These are phyloP conservation scores for Rhagoletis pomonella DNA, from an alignment of 1,140 invertebrate species.

Conservation along the genomic window DNA sequence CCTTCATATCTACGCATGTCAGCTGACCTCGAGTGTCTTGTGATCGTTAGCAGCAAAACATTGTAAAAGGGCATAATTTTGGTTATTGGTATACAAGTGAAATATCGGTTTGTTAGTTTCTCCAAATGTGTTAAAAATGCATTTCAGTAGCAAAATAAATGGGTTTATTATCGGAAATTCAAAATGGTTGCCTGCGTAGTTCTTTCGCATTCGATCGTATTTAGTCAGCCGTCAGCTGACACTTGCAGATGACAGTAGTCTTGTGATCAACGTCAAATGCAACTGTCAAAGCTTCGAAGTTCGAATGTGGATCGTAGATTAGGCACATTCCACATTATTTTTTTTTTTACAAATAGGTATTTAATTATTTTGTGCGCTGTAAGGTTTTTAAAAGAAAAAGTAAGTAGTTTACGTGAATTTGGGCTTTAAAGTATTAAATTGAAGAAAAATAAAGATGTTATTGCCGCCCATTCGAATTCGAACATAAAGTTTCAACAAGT, in stretches of 20 bases:
- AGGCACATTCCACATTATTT: neutral
- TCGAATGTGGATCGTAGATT: neutral
- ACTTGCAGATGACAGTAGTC: constrained; percentile 42
- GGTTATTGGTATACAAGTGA: too few species aligned
- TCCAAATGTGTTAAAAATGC: neutral
- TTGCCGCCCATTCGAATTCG: neutral
- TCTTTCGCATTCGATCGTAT: neutral
- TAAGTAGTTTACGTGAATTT: neutral
- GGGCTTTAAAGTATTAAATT: neutral
- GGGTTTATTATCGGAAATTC: neutral
- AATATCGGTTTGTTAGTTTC: neutral
- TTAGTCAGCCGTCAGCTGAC: constrained; percentile 45
- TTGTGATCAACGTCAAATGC: constrained; percentile 53
- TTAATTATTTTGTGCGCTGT: neutral
- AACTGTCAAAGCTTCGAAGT: constrained; percentile 50
- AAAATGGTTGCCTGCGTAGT: constrained; percentile 49
- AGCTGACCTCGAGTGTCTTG: constrained; percentile 39
- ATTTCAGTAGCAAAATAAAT: neutral
- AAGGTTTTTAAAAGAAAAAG: neutral
- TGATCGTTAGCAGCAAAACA: neutral
- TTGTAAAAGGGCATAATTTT: neutral
- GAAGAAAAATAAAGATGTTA: neutral
- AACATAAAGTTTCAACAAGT: neutral
- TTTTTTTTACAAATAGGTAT: neutral
- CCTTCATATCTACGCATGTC: neutral